These are phyloP conservation scores for Cryptosula pallasiana DNA, from an alignment of 2,888 invertebrate genomes.

Conservation along the genomic window DNA sequence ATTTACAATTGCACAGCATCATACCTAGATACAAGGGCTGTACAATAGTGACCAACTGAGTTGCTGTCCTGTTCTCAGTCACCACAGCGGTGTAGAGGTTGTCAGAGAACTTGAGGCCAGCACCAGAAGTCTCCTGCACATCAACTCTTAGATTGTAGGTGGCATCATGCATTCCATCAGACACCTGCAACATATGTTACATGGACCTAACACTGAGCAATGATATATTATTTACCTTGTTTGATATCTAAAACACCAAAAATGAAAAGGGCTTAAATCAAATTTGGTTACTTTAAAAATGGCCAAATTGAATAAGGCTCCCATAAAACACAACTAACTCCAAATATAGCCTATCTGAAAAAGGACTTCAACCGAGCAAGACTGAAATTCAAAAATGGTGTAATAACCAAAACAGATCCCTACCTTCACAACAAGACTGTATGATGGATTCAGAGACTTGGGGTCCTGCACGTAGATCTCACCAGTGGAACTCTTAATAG, in stretches of 20 bases:
- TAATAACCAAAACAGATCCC: no score
- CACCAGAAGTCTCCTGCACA: constrained; percentile 62
- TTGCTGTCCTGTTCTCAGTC: constrained; percentile 78
- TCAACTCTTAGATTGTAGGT: constrained; percentile 67
- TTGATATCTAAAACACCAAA: no score
- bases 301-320: no score
- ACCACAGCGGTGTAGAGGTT: constrained; percentile 73
- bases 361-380: no score
- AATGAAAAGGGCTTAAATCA: no score
- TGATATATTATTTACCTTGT: no score
- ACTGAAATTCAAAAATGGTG: no score
- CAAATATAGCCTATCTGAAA: no score
- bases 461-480: neutral
- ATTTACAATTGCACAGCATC: no score
- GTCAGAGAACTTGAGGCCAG: constrained; percentile 77
- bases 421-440: constrained; percentile 64
- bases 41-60: constrained; percentile 73
- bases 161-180: constrained; percentile 76
- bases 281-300: no score
- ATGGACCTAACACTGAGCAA: no score
- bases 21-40: constrained; percentile 69
- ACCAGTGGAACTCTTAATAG: neutral
- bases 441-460: neutral
- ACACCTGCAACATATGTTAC: constrained; percentile 5
- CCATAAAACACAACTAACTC: no score